Conservation (phyloP, 2,797 vertebrate genomes). For the Characodon lateralis region DNA sequence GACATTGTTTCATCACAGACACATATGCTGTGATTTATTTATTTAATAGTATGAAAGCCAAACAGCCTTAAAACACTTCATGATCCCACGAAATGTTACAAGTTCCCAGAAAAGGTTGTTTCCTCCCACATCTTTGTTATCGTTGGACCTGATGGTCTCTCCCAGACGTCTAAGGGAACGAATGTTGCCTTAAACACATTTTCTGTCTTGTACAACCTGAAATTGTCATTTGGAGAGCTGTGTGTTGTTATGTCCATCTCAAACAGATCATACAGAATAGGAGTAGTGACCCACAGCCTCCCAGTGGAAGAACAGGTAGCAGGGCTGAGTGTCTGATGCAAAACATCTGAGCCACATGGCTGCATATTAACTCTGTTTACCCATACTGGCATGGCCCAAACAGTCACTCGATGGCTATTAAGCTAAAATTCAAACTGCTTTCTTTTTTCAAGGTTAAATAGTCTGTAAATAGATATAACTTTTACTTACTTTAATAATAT, state of each 20-base stretch:
- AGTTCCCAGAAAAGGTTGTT: not conserved
- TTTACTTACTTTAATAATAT: constrained; percentile 16
- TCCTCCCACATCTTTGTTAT: not conserved
- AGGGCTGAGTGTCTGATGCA: constrained; percentile 78
- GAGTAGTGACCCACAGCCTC: constrained; percentile 78
- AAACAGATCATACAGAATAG: constrained; percentile 87
- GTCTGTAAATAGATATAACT: constrained; percentile 8
- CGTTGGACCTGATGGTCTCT: not conserved
- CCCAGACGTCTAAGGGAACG: not conserved
- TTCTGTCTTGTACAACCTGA: constrained; percentile 6
- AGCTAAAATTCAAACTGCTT: constrained; percentile 25
- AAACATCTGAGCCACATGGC: constrained; percentile 53
- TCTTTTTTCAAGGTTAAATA: constrained; percentile 9
- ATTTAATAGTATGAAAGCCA: constrained; percentile 2
- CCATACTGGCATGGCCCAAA: constrained; percentile 70
- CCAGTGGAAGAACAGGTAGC: constrained; percentile 78
- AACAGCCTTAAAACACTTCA: constrained; percentile 1
- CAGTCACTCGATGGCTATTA: constrained; percentile 25
- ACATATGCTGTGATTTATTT: constrained; percentile 4
- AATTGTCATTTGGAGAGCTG: constrained; percentile 41
- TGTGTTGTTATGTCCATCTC: constrained; percentile 75
- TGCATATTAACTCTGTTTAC: constrained; percentile 53
- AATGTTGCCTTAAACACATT: not conserved
- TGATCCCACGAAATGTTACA: not conserved
- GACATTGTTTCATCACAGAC: not conserved